phyloP scores from a whole-genome alignment of 2,113 vertebrate species.

The Heloderma charlesbogerti region DNA sequence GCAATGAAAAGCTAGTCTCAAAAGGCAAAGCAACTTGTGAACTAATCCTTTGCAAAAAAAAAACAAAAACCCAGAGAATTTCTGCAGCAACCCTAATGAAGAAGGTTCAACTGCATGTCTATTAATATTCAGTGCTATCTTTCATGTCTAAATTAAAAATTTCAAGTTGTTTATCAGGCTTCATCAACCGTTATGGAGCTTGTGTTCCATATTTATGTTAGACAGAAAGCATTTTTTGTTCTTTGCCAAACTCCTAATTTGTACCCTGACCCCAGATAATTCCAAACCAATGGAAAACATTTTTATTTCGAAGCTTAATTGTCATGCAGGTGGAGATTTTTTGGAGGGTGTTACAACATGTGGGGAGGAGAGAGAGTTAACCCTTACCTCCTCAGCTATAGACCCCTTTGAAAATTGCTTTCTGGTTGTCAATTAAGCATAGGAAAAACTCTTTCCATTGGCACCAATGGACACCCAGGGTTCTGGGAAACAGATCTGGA shows the following conservation, averaged over 20 bases:
- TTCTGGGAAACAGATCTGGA: no score
- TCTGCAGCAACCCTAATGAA: neutral
- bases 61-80: neutral
- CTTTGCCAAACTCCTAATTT: neutral
- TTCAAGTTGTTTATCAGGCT: constrained; percentile 17
- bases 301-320: no score
- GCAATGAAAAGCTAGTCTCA: neutral
- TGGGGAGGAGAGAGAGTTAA: no score
- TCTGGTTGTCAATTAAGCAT: no score
- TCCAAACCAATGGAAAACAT: no score
- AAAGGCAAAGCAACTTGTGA: neutral
- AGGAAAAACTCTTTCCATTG: no score
- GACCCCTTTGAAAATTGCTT: no score
- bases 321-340: no score
- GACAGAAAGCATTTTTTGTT: constrained; percentile 23
- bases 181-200: constrained; percentile 26
- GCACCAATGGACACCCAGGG: no score
- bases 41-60: neutral
- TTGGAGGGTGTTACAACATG: no score
- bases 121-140: neutral
- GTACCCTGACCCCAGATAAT: no score
- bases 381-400: no score
- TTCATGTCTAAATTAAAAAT: neutral
- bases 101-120: neutral
- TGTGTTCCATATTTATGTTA: constrained; percentile 2